A percentile compares a stretch with the other conserved stretches of the same genome.
Evolutionary conservation across 2,113 vertebrate genomes (phyloP).

Genomic region (Charadrius vociferus): DNA sequence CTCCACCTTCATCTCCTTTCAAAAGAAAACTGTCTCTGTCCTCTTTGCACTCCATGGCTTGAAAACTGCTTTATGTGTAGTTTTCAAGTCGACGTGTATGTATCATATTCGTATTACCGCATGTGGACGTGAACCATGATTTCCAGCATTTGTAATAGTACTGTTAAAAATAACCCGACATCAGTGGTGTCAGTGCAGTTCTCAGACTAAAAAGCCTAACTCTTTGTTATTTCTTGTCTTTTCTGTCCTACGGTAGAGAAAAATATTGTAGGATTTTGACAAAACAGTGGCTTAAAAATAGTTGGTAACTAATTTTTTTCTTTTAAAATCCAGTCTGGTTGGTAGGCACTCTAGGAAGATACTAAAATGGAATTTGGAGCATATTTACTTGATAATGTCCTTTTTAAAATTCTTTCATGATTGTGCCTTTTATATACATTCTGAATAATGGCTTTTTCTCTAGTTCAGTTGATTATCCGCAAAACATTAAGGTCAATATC

Average conservation of each 20-base stretch:
- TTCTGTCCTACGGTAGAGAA: neutral
- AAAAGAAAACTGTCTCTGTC: neutral
- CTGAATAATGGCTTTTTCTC: constrained; percentile 9
- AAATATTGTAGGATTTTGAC: neutral
- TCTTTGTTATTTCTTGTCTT: neutral
- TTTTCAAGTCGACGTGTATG: neutral
- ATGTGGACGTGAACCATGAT: neutral
- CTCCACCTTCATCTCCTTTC: neutral
- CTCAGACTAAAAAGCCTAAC: neutral
- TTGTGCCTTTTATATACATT: constrained; percentile 67
- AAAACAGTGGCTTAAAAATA: neutral
- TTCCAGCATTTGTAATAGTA: constrained; percentile 2
- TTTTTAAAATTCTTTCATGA: constrained; percentile 42
- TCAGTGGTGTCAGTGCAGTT: neutral
- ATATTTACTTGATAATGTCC: constrained; percentile 64
- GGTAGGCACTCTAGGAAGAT: neutral
- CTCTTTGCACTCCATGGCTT: constrained; percentile 10
- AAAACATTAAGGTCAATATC: constrained; percentile 10
- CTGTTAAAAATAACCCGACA: neutral
- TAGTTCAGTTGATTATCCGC: constrained; percentile 8
- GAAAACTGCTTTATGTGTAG: neutral
- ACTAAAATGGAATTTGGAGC: constrained; percentile 8
- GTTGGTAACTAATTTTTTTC: neutral
- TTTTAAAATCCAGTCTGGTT: neutral
- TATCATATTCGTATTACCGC: neutral